Base-by-base conservation (phyloP, 1,140 invertebrate species). In the Doryteuthis pealeii region DNA sequence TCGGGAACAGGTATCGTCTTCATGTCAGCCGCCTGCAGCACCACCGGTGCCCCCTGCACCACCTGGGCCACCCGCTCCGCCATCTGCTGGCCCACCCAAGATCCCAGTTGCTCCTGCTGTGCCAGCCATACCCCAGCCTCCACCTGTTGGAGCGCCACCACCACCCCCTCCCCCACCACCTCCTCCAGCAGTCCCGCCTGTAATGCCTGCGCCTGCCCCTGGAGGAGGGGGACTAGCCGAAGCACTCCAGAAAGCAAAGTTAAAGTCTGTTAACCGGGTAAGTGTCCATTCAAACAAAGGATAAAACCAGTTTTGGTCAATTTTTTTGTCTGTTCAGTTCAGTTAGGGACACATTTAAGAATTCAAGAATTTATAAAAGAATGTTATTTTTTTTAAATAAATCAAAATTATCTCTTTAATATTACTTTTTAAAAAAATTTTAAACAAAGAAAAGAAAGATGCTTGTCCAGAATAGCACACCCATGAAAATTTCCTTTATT, bases 11-110 rank as follows among this genome's bases (percentile, higher is more conserved):
- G 66, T 33, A 68, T 33, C 28, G 8, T 33, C 66, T 12, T 32
- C 54, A 28, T 62, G 22, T 62, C 54, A 68, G 28, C 66, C 66
- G 30, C 66, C 66, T 32, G 66, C 31, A 32, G 66, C 66, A 32
- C 66, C 66, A 68, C 66, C 66, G 28, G 66, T 33, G 30, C 66
- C 66, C 32, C 66, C 66, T 68, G 66, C 32, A 31, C 66, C 66
- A 14, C 54, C 54, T 6, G 54, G 54, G 54, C 54, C 54, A 62
- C 66, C 66, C 12, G 58, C 58, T 62, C 30, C 66, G 18, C 26
- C 66, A 33, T 6, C 31, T 18, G 18, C 66, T 1, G 54, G 54
- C 26, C 66, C 28, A 32, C 66, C 66, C 66, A 68, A 68, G 28
- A 22, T 26, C 66, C 66, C 66, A 68, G 66, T 26, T 68, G 66